Base-by-base conservation (phyloP, 2,888 invertebrate genomes). In the Protodeltote pygarga region DNA sequence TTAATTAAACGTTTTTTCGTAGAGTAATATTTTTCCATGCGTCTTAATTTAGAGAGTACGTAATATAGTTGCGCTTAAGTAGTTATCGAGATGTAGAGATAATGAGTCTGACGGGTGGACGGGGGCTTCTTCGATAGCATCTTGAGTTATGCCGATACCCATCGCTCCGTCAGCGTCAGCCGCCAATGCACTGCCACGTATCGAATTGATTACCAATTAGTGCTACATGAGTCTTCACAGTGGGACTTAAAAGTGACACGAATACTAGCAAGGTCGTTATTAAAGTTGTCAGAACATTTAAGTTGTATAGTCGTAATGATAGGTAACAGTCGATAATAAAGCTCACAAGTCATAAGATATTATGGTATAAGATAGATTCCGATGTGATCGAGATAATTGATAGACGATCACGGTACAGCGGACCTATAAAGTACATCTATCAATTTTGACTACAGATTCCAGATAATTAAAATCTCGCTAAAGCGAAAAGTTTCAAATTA, bases 171-270 rank as follows among this genome's bases (percentile, higher is more conserved):
- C n/a, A n/a, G n/a, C 72, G 68, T 73, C 67, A 61, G 64, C 63
- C 65, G 53, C 58, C 55, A 70, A 61, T 68, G 75, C 74, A 73
- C 74, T 75, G 78, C 79, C 77, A 77, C 66, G 75, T 73, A 79
- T 81, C 75, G 79, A 80, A 83, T 81, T 75, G 74, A 75, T 80
- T 77, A 77, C 79, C 78, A 83, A 83, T 84, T 82, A 80, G 73
- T 68, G 57, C 71, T 61, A 71, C 69, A 61, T 73, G 65, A 51
- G 46, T 67, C 65, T 79, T 77, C 65, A 75, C 69, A 67, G 68
- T 65, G 65, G 63, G 63, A 54, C 65, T 70, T 71, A 65, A 65
- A 49, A 28, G 55, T 65, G 59, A 62, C 53, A 40, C 33, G 14
- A 28, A 28, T 25, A 16, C 11, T 16, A 21, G 8, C n/a, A 5